Evolutionary conservation across 2,113 vertebrate species (phyloP).

Genomic region (Ginglymostoma cirratum): DNA sequence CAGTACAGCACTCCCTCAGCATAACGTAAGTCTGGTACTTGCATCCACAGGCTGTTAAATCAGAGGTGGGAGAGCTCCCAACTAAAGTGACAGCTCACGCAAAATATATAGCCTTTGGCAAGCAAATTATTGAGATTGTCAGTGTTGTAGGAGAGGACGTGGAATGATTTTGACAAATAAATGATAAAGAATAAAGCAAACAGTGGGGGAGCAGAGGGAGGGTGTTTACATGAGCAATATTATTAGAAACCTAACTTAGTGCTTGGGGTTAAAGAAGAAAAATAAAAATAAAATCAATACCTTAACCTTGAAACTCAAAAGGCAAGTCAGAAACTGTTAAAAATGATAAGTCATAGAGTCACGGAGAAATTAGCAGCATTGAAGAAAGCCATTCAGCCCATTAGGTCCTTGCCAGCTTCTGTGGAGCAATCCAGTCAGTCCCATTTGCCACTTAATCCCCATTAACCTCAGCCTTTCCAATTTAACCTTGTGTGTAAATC

Average conservation of each 20-base stretch:
- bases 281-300: background rate
- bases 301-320: background rate
- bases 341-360: background rate
- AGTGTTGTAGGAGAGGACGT: background rate
- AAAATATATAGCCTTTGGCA: background rate
- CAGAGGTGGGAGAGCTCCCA: background rate
- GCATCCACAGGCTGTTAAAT: background rate
- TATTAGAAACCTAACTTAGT: background rate
- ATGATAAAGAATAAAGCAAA: background rate
- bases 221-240: background rate
- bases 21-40: background rate
- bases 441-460: background rate
- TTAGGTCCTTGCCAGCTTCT: too few relatives aligned
- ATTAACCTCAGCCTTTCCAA: too few relatives aligned
- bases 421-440: too few relatives aligned
- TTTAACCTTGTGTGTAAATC: background rate
- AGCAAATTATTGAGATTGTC: background rate
- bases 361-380: too few relatives aligned
- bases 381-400: too few relatives aligned
- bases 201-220: background rate
- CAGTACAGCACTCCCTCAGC: background rate
- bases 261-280: background rate
- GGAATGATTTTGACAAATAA: background rate
- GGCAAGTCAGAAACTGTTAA: background rate
- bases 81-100: background rate